Base-by-base conservation (phyloP, 2,797 vertebrate genomes). In the Sorex maritimensis region DNA sequence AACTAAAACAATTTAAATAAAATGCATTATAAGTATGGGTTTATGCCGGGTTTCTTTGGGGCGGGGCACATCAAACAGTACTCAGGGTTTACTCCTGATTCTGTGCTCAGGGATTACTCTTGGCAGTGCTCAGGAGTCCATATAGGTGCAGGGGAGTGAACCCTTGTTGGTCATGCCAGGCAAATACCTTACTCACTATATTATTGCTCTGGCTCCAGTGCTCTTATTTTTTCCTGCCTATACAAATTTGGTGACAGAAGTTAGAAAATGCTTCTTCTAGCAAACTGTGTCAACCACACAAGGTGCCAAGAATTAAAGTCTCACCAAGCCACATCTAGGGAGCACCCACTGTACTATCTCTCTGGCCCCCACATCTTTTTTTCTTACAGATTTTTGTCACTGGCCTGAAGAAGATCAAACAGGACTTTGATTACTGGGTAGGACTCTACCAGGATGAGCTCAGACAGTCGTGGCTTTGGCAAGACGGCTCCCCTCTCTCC, bases 311-410 rank as follows among this genome's bases (percentile, higher is more conserved):
- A 6, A 61, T 61, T 61, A 61, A 61, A 61, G 4, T 6, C 19
- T 4, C 2, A 15, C 58, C 17, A 21, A 58, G 55, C 19, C 19
- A 58, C 55, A 58, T 58, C 17, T 5, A 61, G 21, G 58, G 19
- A 61, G 19, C 58, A 61, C 58, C 58, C 58, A 61, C 58, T 61
- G 21, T 61, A 61, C 19, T 61, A 61, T 61, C 58, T 28, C 11
- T 71, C 58, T 92, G 46, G 78, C 9, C 15, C 10, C 68, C 19
- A 26, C 34, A 5, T 68, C 67, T 93, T 93, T 10, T 10, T 88
- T 86, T 79, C 77, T 86, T 44, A 24, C 0, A 97, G 96, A 71
- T 93, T 21, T 97, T 95, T 82, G 68, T 97, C 46, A 73, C 6
- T 5, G 10, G 23, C 23, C 75, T 94, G 28, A 7, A 4, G 26